These are phyloP conservation scores for Drosophila diplacantha DNA, from an alignment of 2,888 invertebrate species.

Conservation along the genomic window DNA sequence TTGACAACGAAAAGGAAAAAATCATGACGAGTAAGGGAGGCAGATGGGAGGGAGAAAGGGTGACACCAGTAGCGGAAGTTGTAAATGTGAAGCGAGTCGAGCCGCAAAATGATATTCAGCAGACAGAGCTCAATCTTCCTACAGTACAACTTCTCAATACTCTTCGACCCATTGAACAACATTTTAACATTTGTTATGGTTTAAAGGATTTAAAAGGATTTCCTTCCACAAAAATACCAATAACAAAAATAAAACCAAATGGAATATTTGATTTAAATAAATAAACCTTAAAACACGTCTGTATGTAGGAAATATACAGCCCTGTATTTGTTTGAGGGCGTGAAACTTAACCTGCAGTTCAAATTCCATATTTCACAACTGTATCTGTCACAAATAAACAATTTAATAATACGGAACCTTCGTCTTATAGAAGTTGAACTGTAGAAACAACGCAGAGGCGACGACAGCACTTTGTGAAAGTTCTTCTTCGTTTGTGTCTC, in stretches of 20 bases:
- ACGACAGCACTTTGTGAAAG: conserved; percentile 31
- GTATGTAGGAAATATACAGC: not conserved
- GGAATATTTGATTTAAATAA: not conserved
- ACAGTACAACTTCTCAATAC: conserved; percentile 18
- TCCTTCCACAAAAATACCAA: not conserved
- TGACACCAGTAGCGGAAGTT: conserved; percentile 41
- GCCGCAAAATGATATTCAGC: conserved; percentile 66
- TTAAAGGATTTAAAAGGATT: not conserved
- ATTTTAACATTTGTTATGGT: too few relatives aligned
- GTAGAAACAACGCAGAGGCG: conserved; percentile 5
- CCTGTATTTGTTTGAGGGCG: too few relatives aligned
- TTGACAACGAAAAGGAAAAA: conserved; percentile 52
- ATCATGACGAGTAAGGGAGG: not conserved
- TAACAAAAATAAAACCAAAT: not conserved
- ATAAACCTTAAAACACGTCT: not conserved
- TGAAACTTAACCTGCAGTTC: conserved; percentile 5
- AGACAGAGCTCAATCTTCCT: conserved; percentile 9
- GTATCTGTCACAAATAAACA: conserved; percentile 6
- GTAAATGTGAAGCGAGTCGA: conserved; percentile 53
- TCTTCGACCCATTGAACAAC: not conserved
- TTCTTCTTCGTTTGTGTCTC: conserved; percentile 4
- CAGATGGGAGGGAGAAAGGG: conserved; percentile 1
- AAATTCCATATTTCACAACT: not conserved
- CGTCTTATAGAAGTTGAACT: conserved; percentile 7
- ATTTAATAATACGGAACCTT: conserved; percentile 3